Percentiles rank a stretch among this genome's conserved stretches.
phyloP scores from a whole-genome alignment of 2,888 invertebrate genomes.

The Dorcus parallelipipedus region DNA sequence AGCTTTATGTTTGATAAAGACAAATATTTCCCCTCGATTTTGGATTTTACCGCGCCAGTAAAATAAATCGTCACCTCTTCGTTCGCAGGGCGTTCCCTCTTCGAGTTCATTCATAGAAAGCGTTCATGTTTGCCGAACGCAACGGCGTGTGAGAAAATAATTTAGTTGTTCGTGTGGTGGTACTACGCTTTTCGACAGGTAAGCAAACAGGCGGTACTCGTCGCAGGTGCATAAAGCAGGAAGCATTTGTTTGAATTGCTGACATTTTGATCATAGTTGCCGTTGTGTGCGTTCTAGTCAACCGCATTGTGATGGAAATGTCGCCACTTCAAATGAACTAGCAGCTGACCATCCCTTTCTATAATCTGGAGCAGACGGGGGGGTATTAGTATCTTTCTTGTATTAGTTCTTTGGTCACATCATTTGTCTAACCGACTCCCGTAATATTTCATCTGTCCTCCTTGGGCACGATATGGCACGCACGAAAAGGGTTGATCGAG shows the following conservation, averaged over 20 bases:
- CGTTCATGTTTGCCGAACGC: too few species aligned
- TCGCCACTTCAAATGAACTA: constrained; percentile 40
- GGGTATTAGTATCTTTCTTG: constrained; percentile 17
- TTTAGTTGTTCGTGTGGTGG: too few species aligned
- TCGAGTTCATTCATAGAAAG: too few species aligned
- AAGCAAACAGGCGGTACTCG: too few species aligned
- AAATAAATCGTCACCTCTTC: too few species aligned
- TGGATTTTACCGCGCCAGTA: too few species aligned
- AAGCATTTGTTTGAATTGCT: constrained; percentile 45
- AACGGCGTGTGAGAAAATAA: too few species aligned
- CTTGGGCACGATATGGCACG: constrained; percentile 25
- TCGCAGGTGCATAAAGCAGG: background rate
- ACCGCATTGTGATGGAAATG: constrained; percentile 51
- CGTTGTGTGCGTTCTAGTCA: constrained; percentile 44
- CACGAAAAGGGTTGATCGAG: constrained; percentile 35
- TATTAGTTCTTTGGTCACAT: constrained; percentile 29
- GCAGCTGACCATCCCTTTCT: constrained; percentile 18
- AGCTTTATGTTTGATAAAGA: too few species aligned
- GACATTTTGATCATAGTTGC: constrained; percentile 53
- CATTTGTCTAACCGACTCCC: constrained; percentile 35
- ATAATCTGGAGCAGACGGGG: constrained; percentile 18
- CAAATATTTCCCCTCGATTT: too few species aligned
- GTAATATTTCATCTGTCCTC: constrained; percentile 38
- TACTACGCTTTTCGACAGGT: too few species aligned
- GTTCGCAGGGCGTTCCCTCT: too few species aligned